Evolutionary conservation across 2,797 vertebrate species (phyloP), one percentile per base, ranked within the genome.

Genomic region (Sebastes itinus): DNA sequence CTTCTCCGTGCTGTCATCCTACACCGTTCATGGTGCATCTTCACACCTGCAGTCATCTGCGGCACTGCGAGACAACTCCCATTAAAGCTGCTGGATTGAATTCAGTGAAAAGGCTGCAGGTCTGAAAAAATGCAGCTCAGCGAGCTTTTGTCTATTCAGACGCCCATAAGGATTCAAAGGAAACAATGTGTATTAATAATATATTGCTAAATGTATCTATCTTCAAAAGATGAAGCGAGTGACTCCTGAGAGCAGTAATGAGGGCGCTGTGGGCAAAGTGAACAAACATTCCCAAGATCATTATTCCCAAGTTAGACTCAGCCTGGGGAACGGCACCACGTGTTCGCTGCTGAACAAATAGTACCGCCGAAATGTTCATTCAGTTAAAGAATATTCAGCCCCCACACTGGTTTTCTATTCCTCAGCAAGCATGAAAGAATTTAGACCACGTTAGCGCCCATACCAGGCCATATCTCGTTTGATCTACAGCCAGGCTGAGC

Each of bases 151-250:
- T 81, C 79, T 80, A 7, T 62, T 56, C 72, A 72, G 62, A 88
- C 88, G 77, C 72, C 72, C 62, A 56, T 55, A 77, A 62, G 68
- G 72, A 89, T 81, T 86, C 80, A 82, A 90, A 89, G 54, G 87
- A 88, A 91, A 93, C 83, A 90, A 94, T 89, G 83, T 78, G 80
- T 86, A 86, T 92, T 87, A 89, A 91, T 93, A 88, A 92, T 84
- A 84, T 87, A 90, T 87, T 35, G 84, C 71, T 79, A 91, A 90
- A 90, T 78, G 59, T 81, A 70, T 88, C 71, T 82, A 59, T 90
- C 83, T 88, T 91, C 84, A 89, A 82, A 77, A 89, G 86, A 92
- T 85, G 64, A 86, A 77, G 70, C 76, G 33, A 81, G 72, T 71
- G 76, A 86, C 85, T 92, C 86, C 85, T 80, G 85, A 81, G 85